Evolutionary conservation across 1,140 invertebrate genomes (phyloP).

Genomic region (Centruroides sculpturatus): DNA sequence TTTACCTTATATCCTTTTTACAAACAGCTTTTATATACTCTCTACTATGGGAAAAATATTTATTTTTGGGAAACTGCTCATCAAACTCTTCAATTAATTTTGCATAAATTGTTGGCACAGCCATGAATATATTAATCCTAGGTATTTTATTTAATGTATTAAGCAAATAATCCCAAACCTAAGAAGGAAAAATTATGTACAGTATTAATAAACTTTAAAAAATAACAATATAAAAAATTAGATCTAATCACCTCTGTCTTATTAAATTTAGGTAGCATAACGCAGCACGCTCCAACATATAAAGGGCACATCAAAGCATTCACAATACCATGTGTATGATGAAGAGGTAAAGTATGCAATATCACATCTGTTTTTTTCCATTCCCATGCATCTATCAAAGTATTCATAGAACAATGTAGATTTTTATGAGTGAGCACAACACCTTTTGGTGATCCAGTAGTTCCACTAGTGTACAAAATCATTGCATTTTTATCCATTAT

Average conservation of each 20-base stretch:
- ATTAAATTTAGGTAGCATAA: slow-evolving; percentile 61
- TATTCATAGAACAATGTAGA: slow-evolving; percentile 39
- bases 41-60: slow-evolving; percentile 1
- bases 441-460: slow-evolving; percentile 23
- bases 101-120: slow-evolving; percentile 76
- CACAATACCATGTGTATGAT: slow-evolving; percentile 76
- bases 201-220: not conserved
- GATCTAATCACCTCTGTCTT: slow-evolving; percentile 29
- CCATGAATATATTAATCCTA: slow-evolving; percentile 65
- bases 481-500: slow-evolving; percentile 6
- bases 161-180: slow-evolving; percentile 57
- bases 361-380: slow-evolving; percentile 52
- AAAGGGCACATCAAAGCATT: slow-evolving; percentile 65
- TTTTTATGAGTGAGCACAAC: slow-evolving; percentile 36
- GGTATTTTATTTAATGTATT: slow-evolving; percentile 40
- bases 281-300: slow-evolving; percentile 43
- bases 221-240: not conserved
- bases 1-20: slow-evolving; percentile 41
- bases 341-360: slow-evolving; percentile 65
- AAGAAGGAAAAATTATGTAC: not conserved
- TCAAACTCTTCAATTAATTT: slow-evolving; percentile 65
- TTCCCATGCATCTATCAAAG: slow-evolving; percentile 54
- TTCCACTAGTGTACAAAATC: slow-evolving; percentile 23
- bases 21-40: slow-evolving; percentile 1
- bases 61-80: slow-evolving; percentile 20